Conservation (phyloP, 2,888 invertebrate genomes). For the Tetanocera ferruginea region DNA sequence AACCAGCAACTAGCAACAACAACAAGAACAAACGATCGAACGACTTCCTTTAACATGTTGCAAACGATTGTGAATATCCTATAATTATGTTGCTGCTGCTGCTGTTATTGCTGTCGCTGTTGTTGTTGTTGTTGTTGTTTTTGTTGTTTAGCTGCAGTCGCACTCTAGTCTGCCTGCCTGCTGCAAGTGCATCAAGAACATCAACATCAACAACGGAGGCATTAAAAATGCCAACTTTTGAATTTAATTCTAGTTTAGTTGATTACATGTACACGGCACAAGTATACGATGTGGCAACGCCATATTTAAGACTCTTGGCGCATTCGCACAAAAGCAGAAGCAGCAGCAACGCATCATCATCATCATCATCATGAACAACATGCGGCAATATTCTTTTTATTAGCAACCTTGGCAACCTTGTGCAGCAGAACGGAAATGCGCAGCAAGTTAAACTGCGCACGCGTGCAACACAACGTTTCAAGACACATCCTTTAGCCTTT, state of each 20-base stretch:
- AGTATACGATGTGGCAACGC: slow-evolving; percentile 19
- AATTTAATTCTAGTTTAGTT: slow-evolving; percentile 22
- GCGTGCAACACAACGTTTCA: slow-evolving; percentile 5
- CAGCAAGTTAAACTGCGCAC: slow-evolving; percentile 2
- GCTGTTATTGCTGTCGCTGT: background rate
- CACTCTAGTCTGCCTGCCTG: background rate
- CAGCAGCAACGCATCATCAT: background rate
- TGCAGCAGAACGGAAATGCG: background rate
- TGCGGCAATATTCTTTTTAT: background rate
- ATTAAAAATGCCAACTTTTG: slow-evolving; percentile 16
- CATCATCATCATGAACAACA: background rate
- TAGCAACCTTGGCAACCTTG: background rate
- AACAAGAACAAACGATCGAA: slow-evolving; percentile 14
- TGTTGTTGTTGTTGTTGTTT: background rate
- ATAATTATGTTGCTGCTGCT: slow-evolving; percentile 41
- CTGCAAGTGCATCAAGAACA: background rate
- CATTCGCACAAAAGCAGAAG: background rate
- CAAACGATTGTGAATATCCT: slow-evolving; percentile 5
- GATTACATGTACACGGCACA: slow-evolving; percentile 9
- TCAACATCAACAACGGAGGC: slow-evolving; percentile 16
- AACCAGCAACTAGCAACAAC: background rate
- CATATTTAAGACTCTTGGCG: background rate
- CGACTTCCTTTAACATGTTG: slow-evolving; percentile 19
- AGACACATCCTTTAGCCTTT: slow-evolving; percentile 19
- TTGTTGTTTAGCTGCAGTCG: background rate